These are phyloP conservation scores for Oreohelix idahoensis DNA, from an alignment of 1,140 invertebrate species.

Conservation along the genomic window DNA sequence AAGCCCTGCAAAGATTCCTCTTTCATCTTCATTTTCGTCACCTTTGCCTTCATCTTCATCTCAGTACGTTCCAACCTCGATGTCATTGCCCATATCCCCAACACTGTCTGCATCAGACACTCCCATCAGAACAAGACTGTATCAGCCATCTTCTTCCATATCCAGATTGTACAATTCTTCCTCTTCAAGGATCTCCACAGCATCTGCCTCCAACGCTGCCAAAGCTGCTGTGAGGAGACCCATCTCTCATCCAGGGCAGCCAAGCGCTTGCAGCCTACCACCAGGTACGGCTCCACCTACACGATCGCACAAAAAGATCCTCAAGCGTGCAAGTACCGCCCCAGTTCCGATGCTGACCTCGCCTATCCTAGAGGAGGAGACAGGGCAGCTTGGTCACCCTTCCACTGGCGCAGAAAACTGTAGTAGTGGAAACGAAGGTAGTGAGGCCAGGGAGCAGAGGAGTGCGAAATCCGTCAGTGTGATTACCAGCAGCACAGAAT, in stretches of 20 bases:
- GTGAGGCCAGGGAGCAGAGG: slow-evolving; percentile 30
- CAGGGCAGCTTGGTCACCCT: not conserved
- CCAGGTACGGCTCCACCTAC: not conserved
- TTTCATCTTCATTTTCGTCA: slow-evolving; percentile 39
- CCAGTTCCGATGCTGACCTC: slow-evolving; percentile 47
- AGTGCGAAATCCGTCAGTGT: slow-evolving; percentile 60
- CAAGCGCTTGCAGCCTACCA: slow-evolving; percentile 9
- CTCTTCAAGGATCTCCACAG: not conserved
- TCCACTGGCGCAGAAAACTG: slow-evolving; percentile 25
- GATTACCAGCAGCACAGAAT: slow-evolving; percentile 69
- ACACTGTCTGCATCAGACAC: not conserved
- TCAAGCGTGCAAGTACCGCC: slow-evolving; percentile 52
- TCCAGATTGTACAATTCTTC: slow-evolving; percentile 29
- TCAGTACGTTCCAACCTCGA: slow-evolving; percentile 21
- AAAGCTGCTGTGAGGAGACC: slow-evolving; percentile 19
- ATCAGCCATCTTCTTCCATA: slow-evolving; percentile 5
- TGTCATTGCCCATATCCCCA: slow-evolving; percentile 16
- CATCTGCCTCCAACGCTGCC: not conserved
- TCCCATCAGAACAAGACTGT: not conserved
- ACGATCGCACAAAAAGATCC: slow-evolving; percentile 53
- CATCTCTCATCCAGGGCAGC: slow-evolving; percentile 34
- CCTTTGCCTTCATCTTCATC: slow-evolving; percentile 33
- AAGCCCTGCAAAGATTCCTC: slow-evolving; percentile 24
- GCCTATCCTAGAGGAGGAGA: slow-evolving; percentile 49
- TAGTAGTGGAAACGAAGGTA: slow-evolving; percentile 18